A percentile compares a stretch with the other conserved stretches of the same genome.
phyloP scores from a whole-genome alignment of 2,113 vertebrate genomes.

The Podarcis raffonei region DNA sequence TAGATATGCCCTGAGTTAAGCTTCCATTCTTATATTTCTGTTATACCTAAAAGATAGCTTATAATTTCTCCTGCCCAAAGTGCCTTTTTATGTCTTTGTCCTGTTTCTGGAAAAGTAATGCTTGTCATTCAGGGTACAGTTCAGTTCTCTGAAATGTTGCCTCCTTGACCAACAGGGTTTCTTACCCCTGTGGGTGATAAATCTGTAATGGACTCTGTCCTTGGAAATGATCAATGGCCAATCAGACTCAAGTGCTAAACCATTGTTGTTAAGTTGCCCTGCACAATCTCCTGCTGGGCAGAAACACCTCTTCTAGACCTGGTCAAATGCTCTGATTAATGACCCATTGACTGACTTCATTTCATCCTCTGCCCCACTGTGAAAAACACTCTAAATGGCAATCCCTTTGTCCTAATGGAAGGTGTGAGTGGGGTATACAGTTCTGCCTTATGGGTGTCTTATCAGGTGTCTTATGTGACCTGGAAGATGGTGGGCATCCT shows the following conservation, averaged over 20 bases:
- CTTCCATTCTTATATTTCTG: not conserved
- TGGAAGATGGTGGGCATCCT: too few species aligned
- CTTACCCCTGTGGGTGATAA: not conserved
- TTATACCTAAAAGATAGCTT: not conserved
- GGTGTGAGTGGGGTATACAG: not conserved
- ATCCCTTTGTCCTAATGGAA: not conserved
- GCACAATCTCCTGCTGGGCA: not conserved
- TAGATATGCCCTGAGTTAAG: not conserved
- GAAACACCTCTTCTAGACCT: conserved; percentile 11
- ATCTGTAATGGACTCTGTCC: conserved; percentile 12
- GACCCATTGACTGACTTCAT: not conserved
- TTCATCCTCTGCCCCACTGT: not conserved
- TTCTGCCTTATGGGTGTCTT: not conserved
- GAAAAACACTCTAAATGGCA: conserved; percentile 7
- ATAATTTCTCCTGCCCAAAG: not conserved
- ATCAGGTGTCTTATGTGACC: too few species aligned
- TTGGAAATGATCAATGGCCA: conserved; percentile 21
- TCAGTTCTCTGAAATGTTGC: not conserved
- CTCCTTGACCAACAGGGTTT: conserved; percentile 1
- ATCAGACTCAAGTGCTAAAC: conserved; percentile 14
- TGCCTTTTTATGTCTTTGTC: not conserved
- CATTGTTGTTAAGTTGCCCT: conserved; percentile 5
- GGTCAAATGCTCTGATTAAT: conserved; percentile 5
- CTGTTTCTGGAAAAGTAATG: not conserved
- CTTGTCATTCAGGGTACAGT: not conserved